Evolutionary conservation across 2,113 vertebrate genomes (phyloP), one percentile per base, ranked within the genome.

Genomic region (Vidua macroura): DNA sequence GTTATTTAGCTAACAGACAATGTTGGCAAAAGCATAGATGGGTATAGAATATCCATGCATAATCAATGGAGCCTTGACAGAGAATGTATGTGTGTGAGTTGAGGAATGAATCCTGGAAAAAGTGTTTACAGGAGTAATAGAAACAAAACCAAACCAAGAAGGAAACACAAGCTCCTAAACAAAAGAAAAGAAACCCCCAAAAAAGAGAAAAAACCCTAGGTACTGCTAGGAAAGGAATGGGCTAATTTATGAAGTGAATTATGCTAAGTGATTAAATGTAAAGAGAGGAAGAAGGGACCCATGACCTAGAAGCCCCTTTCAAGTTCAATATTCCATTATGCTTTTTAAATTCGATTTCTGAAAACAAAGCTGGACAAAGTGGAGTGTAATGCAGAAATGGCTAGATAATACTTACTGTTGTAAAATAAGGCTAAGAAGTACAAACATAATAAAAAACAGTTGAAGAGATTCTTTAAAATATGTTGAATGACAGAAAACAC

Each of bases 31-130:
- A 77, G 59, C 88, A 86, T 41, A 79, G 21, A 66, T 66, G 28
- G 5, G 9, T 83, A 31, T 49, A 73, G 23, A 90, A 88, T 37
- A 93, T 37, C 24, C 3, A 2, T 60, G 51, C 9, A 2, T 77
- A 93, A 92, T 92, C 63, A 81, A 21, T 69, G 37, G 35, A 69
- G n/a, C 10, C 46, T 81, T 93, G 68, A 88, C 44, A 92, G 41
- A 13, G n/a, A 73, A 88, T 11, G 7, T 39, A 28, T 67, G 14
- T 51, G 43, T 46, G 52, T 79, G 44, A 93, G 30, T 2, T 76
- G 11, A 83, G 49, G n/a, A 80, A 86, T 62, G 16, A 88, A 83
- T 73, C 41, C 66, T 58, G 22, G 24, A 86, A 24, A 73, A 93
- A 73, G 5, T 25, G 8, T 68, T 86, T 79, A 80, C 9, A 77